Evolutionary conservation across 2,113 vertebrate species (phyloP).

Genomic region (Pollimyrus isidori): DNA sequence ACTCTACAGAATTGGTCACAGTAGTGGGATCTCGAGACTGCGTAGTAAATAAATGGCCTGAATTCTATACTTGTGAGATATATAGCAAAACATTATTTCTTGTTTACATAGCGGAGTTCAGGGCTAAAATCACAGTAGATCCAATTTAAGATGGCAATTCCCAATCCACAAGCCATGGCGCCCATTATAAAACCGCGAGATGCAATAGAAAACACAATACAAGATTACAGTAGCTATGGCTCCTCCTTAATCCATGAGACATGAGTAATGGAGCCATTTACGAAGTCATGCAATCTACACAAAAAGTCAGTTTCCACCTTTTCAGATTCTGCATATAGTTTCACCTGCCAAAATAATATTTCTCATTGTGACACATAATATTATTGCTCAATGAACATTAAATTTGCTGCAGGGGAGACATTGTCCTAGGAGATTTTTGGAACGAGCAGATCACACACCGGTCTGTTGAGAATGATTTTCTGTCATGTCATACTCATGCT

Average conservation of each 20-base stretch:
- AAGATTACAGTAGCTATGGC: neutral
- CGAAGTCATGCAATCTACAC: neutral
- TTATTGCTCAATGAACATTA: neutral
- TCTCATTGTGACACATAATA: neutral
- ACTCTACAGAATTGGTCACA: neutral
- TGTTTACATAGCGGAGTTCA: neutral
- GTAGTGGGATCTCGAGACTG: neutral
- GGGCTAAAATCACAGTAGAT: neutral
- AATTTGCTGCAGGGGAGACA: neutral
- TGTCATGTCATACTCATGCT: neutral
- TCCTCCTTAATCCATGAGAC: neutral
- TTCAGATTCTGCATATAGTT: neutral
- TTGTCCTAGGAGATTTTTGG: neutral
- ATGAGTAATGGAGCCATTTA: neutral
- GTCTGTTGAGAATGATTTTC: neutral
- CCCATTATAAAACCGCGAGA: neutral
- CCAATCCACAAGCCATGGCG: neutral
- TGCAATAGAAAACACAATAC: neutral
- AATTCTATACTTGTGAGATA: neutral
- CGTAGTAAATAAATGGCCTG: neutral
- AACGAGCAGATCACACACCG: neutral
- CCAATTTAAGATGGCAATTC: neutral
- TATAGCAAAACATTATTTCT: neutral
- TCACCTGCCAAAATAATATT: neutral
- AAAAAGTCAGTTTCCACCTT: neutral